A percentile compares a stretch with the other conserved stretches of the same genome.
These are phyloP conservation scores for Gasterosteus nipponicus DNA, from an alignment of 2,113 vertebrate genomes.

Conservation along the genomic window DNA sequence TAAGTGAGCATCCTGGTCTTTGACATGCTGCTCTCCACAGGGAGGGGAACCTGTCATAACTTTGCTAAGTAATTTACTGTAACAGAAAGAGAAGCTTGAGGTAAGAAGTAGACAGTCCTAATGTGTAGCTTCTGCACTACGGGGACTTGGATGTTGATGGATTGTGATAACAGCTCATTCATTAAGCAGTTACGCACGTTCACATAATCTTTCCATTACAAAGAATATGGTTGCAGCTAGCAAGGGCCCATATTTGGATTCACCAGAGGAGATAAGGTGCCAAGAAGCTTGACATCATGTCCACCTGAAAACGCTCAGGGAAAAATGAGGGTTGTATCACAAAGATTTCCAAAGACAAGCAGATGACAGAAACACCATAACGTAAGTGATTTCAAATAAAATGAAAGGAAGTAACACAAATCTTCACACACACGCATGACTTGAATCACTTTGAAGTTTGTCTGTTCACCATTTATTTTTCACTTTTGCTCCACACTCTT, in stretches of 20 bases:
- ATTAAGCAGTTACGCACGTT: slow-evolving; percentile 37
- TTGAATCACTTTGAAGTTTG: background rate
- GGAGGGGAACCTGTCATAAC: slow-evolving; percentile 8
- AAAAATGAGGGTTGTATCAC: slow-evolving; percentile 37
- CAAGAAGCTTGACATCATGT: slow-evolving; percentile 62
- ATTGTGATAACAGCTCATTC: slow-evolving; percentile 47
- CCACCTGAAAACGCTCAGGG: slow-evolving; percentile 47
- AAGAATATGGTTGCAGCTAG: slow-evolving; percentile 40
- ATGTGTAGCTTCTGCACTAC: background rate
- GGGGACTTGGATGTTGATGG: slow-evolving; percentile 19
- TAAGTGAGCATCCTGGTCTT: slow-evolving; percentile 15
- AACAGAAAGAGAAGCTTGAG: slow-evolving; percentile 6
- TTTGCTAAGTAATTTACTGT: slow-evolving; percentile 7
- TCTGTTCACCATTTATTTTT: background rate
- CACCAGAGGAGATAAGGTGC: slow-evolving; percentile 46
- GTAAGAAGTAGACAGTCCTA: background rate
- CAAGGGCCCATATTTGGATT: slow-evolving; percentile 48
- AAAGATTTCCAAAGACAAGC: slow-evolving; percentile 56
- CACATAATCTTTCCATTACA: slow-evolving; percentile 54
- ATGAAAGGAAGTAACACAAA: slow-evolving; percentile 19
- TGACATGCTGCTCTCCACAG: slow-evolving; percentile 36
- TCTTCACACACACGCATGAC: slow-evolving; percentile 15
- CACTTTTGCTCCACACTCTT: slow-evolving; percentile 13
- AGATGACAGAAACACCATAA: slow-evolving; percentile 21
- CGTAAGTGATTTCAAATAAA: slow-evolving; percentile 22